phyloP scores from a whole-genome alignment of 2,113 vertebrate genomes.

The Capreolus pygargus region DNA sequence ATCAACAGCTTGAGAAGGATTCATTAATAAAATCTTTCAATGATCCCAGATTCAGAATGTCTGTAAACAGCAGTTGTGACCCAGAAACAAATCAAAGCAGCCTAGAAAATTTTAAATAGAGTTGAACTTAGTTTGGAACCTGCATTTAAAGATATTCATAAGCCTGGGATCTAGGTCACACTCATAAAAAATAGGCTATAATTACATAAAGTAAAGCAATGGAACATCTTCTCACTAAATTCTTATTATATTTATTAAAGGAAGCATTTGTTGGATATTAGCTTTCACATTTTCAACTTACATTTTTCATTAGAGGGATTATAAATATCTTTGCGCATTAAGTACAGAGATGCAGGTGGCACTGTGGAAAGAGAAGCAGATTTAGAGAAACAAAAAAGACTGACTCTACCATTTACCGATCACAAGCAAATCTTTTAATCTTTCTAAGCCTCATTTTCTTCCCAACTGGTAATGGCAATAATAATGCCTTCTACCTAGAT shows the following conservation, averaged over 20 bases:
- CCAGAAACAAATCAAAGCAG: slow-evolving; percentile 55
- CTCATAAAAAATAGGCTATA: neutral
- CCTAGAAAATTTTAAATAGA: slow-evolving; percentile 41
- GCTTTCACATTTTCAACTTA: neutral
- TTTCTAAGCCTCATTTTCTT: neutral
- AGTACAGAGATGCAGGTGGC: neutral
- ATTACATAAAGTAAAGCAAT: neutral
- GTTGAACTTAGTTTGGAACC: neutral
- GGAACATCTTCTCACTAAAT: neutral
- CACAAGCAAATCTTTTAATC: neutral
- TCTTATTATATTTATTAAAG: slow-evolving; percentile 6
- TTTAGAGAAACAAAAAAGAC: neutral
- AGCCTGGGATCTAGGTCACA: slow-evolving; percentile 17
- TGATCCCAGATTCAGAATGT: slow-evolving; percentile 51
- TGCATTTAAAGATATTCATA: neutral
- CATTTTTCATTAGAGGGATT: neutral
- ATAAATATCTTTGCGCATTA: neutral
- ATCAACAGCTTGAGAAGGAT: slow-evolving; percentile 32
- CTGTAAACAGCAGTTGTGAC: slow-evolving; percentile 46
- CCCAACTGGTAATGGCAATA: neutral
- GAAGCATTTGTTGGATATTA: neutral
- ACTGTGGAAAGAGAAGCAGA: neutral
- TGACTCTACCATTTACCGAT: neutral
- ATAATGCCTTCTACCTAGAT: neutral
- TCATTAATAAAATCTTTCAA: slow-evolving; percentile 47